Evolutionary conservation across 1,140 invertebrate species (phyloP), one percentile per base, ranked within the genome.

Genomic region (Nylanderia fulva): DNA sequence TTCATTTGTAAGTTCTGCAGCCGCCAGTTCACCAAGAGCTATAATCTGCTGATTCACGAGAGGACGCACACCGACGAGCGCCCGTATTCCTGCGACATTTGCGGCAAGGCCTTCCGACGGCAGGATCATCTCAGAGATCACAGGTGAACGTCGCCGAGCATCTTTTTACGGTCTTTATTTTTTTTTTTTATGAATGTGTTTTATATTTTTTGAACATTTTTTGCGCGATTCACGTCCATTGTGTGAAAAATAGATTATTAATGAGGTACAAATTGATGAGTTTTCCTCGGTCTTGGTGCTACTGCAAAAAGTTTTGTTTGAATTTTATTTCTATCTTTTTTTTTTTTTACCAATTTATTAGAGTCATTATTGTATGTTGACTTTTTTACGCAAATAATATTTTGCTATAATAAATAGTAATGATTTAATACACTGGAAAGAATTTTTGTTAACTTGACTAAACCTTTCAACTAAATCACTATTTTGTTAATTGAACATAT

Each of bases 51-150:
- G 64, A 99, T 99, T 88, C 99, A 99, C 95, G 98, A 99, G 94
- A 96, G 99, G 89, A 99, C 99, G 1, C 99, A 99, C 93, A 99
- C 99, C 3, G 98, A 99, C 94, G 99, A 99, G 94, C 95, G 99
- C 75, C 99, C 99, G 2, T 99, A 99, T 92, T 98, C 98, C 13
- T 99, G 99, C 95, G 99, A 99, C 94, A 98, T 99, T 85, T 99
- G 99, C 94, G 96, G 96, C 42, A 95, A 95, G 94, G 98, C 98
- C 0, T 99, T 99, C 96, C 96, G 99, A 85, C 96, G 98, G 91
- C 98, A 99, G 94, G 98, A 99, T 94, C 98, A 99, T 95, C 96
- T 99, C 9, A 96, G 98, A 93, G 98, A 99, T 94, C 98, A 98
- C 95, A 98, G 97, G 96, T 98, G n/a, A 95, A 86, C 36, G 11